Evolutionary conservation across 2,888 invertebrate genomes (phyloP).

Genomic region (Agonopterix arenella): DNA sequence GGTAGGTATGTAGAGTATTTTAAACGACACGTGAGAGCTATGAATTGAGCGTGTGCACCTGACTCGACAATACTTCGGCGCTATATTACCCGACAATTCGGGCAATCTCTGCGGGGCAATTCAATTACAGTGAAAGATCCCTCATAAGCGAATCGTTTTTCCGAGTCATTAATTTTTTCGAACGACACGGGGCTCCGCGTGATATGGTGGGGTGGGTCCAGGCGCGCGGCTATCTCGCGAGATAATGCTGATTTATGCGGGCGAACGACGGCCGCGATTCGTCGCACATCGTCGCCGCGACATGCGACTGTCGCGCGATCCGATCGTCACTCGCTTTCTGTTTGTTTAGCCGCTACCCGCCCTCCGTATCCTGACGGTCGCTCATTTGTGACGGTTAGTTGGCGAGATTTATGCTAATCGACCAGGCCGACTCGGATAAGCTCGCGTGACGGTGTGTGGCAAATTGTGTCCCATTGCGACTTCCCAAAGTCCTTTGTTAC

Average conservation of each 20-base stretch:
- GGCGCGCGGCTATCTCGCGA: constrained; percentile 71
- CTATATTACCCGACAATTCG: constrained; percentile 54
- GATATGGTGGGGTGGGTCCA: constrained; percentile 69
- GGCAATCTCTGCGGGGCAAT: constrained; percentile 69
- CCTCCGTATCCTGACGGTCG: constrained; percentile 29
- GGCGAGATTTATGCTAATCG: constrained; percentile 76
- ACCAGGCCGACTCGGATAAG: constrained; percentile 66
- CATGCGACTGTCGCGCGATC: constrained; percentile 49
- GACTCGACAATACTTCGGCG: constrained; percentile 40
- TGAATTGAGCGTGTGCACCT: constrained; percentile 24
- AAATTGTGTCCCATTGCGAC: constrained; percentile 67
- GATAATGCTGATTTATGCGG: constrained; percentile 77
- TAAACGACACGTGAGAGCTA: neutral
- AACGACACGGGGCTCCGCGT: constrained; percentile 70
- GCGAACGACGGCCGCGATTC: constrained; percentile 69
- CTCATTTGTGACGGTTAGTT: constrained; percentile 73
- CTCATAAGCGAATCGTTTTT: constrained; percentile 78
- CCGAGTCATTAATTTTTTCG: constrained; percentile 77
- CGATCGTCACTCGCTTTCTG: constrained; percentile 41
- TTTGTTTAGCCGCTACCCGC: constrained; percentile 45
- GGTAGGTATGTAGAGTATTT: neutral
- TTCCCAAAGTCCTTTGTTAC: constrained; percentile 54
- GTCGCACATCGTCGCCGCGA: constrained; percentile 63
- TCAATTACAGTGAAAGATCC: constrained; percentile 77
- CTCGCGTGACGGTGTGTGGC: constrained; percentile 70